Evolutionary conservation across 2,113 vertebrate genomes (phyloP).

Genomic region (Budorcas taxicolor): DNA sequence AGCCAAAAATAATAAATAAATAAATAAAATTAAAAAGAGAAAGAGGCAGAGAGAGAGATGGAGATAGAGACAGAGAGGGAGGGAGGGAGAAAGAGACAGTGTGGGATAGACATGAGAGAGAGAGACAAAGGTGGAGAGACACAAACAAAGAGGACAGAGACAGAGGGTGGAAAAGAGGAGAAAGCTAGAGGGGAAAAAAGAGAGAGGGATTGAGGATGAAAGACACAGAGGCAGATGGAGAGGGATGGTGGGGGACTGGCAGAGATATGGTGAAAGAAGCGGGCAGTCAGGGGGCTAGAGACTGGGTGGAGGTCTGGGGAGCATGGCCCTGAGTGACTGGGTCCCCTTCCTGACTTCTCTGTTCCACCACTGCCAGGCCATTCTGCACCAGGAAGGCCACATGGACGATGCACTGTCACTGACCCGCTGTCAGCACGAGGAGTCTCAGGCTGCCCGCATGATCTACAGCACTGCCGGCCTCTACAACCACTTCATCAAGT

Average conservation of each 20-base stretch:
- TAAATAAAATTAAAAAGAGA: background rate
- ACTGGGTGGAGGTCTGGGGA: background rate
- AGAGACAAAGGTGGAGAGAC: background rate
- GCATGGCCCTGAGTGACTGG: no score
- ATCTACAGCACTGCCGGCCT: conserved; percentile 91
- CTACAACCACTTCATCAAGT: conserved; percentile 93
- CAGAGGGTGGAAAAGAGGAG: background rate
- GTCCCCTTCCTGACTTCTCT: background rate
- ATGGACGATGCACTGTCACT: conserved; percentile 92
- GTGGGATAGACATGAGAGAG: background rate
- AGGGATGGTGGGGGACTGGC: background rate
- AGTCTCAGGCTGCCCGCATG: conserved; percentile 93
- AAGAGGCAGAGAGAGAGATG: background rate
- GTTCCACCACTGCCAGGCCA: conserved; percentile 79
- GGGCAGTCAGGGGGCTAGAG: no score
- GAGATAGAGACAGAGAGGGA: background rate
- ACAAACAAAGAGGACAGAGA: background rate
- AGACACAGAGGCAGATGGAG: background rate
- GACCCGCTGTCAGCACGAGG: conserved; percentile 90
- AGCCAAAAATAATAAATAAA: background rate
- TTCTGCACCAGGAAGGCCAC: conserved; percentile 94
- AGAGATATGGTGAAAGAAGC: background rate
- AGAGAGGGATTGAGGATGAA: background rate
- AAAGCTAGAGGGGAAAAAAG: background rate
- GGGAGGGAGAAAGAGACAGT: background rate